Evolutionary conservation across 2,113 vertebrate genomes (phyloP).

Genomic region (Indicator indicator): DNA sequence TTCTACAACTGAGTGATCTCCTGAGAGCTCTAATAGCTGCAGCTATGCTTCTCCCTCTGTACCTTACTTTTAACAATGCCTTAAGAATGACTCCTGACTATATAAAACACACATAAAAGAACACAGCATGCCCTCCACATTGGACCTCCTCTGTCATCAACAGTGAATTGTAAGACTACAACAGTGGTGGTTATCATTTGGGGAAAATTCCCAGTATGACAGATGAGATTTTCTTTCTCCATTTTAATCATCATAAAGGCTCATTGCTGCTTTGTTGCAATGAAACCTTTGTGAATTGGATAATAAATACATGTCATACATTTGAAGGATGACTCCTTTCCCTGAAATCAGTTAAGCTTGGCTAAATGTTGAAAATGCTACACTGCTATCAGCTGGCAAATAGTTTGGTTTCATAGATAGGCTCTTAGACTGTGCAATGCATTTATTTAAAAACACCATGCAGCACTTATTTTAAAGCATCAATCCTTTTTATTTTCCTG

Average conservation of each 20-base stretch:
- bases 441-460: background rate
- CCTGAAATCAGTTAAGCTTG: conserved; percentile 15
- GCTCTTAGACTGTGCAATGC: background rate
- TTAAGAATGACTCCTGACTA: background rate
- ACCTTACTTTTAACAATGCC: background rate
- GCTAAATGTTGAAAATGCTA: conserved; percentile 9
- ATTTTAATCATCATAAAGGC: conserved; percentile 50
- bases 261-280: conserved; percentile 31
- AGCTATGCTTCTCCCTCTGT: background rate
- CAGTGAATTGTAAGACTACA: background rate
- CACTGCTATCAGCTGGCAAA: background rate
- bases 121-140: background rate
- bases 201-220: background rate
- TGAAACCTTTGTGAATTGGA: conserved; percentile 35
- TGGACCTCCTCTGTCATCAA: background rate
- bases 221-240: conserved; percentile 37
- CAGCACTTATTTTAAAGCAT: background rate
- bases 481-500: background rate
- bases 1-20: background rate
- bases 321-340: conserved; percentile 31
- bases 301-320: conserved; percentile 39
- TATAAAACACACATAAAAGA: background rate
- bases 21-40: background rate
- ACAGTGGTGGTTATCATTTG: background rate
- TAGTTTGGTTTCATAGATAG: background rate